A percentile compares a stretch with the other conserved stretches of the same genome.
These are phyloP conservation scores for Cheilosia variabilis DNA, from an alignment of 2,888 invertebrate species.

Conservation along the genomic window DNA sequence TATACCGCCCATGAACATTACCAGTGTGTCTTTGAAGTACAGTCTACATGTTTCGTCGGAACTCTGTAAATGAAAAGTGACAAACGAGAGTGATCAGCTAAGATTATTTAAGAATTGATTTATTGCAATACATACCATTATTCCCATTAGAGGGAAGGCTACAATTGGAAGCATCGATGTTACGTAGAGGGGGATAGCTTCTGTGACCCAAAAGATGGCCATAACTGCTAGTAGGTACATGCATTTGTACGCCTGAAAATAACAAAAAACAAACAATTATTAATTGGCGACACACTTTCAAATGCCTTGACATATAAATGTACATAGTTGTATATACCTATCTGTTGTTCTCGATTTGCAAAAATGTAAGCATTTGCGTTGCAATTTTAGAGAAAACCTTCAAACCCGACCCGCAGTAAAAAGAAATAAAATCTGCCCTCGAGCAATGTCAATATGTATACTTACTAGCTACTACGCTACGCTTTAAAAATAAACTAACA, in stretches of 20 bases:
- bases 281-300: background rate
- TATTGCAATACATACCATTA: slow-evolving; percentile 84
- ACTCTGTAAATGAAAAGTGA: slow-evolving; percentile 76
- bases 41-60: slow-evolving; percentile 87
- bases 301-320: slow-evolving; percentile 35
- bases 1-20: slow-evolving; percentile 95
- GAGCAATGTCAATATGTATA: slow-evolving; percentile 31
- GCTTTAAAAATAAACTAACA: background rate
- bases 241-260: slow-evolving; percentile 87
- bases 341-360: slow-evolving; percentile 26
- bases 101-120: slow-evolving; percentile 35
- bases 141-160: slow-evolving; percentile 92
- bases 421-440: slow-evolving; percentile 12
- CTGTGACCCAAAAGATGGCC: slow-evolving; percentile 93
- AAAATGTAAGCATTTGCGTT: slow-evolving; percentile 1
- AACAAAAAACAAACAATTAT: background rate
- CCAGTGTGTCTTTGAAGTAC: slow-evolving; percentile 92
- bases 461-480: slow-evolving; percentile 1
- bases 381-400: slow-evolving; percentile 35
- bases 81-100: slow-evolving; percentile 18
- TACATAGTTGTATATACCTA: slow-evolving; percentile 13
- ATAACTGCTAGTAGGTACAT: slow-evolving; percentile 92
- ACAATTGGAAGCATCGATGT: slow-evolving; percentile 93
- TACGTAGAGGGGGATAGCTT: slow-evolving; percentile 91
- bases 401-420: slow-evolving; percentile 1